Percentiles rank a stretch among this genome's conserved stretches.
Evolutionary conservation across 2,888 invertebrate species (phyloP).

Genomic region (Acrobasis suavella): DNA sequence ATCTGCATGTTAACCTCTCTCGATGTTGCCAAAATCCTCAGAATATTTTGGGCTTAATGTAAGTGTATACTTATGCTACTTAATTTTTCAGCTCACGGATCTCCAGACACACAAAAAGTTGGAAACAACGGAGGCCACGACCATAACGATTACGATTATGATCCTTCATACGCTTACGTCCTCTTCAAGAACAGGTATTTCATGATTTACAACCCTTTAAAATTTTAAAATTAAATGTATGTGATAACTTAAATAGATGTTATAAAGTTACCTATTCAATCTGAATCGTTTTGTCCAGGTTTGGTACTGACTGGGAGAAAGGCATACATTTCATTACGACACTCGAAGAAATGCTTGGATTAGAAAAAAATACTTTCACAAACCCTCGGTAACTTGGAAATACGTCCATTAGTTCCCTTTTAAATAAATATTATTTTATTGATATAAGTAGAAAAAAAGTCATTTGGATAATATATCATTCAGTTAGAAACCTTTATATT

Average conservation of each 20-base stretch:
- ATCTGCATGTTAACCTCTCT: constrained; percentile 20
- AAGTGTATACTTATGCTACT: background rate
- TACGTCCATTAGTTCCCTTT: background rate
- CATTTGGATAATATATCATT: too few species aligned
- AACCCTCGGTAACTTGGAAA: constrained; percentile 81
- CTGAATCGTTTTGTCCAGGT: constrained; percentile 47
- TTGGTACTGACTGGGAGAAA: constrained; percentile 85
- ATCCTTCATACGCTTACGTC: constrained; percentile 90
- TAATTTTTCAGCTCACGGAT: constrained; percentile 58
- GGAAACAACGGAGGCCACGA: constrained; percentile 54
- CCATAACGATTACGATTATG: constrained; percentile 85
- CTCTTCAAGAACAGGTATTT: constrained; percentile 87
- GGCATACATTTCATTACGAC: constrained; percentile 87
- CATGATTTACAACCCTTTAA: too few species aligned
- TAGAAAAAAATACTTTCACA: constrained; percentile 84
- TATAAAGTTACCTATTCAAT: background rate
- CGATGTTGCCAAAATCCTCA: constrained; percentile 13
- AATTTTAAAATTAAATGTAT: too few species aligned
- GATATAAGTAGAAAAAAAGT: too few species aligned
- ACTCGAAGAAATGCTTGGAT: constrained; percentile 86
- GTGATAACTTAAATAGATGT: too few species aligned
- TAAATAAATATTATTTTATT: background rate
- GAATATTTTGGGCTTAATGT: background rate
- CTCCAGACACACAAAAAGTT: constrained; percentile 46
- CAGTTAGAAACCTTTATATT: too few species aligned